Evolutionary conservation across 2,797 vertebrate species (phyloP), one percentile per base, ranked within the genome.

Genomic region (Sebastes steindachneri): DNA sequence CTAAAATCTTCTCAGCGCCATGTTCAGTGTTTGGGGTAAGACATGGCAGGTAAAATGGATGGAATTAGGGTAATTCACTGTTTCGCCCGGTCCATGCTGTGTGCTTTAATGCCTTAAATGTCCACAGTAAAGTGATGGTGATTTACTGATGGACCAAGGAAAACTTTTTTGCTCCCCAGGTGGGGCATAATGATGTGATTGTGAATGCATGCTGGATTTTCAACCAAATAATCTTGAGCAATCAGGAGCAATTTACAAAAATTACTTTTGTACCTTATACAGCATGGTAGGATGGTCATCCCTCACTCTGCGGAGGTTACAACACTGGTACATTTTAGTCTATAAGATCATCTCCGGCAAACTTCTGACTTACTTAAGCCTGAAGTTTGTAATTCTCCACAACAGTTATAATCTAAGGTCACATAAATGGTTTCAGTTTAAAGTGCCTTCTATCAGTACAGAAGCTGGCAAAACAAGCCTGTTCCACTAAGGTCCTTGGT

Each of bases 21-120:
- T 74, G 66, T 75, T 83, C 58, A 54, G 29, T 68, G 79, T 84
- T 80, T 75, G 75, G 35, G 72, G 19, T 55, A 75, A 72, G 35
- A 62, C 41, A 14, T 70, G 81, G 28, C 82, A 86, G 86, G 60
- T 68, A 41, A 67, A 59, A 89, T 75, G 71, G 74, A 91, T 90
- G 68, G 78, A 88, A 87, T 87, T 68, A 76, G 53, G 58, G 26
- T 64, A 80, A 80, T 83, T 83, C n/a, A 62, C 19, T 15, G 11
- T 79, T 76, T 29, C 23, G 48, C n/a, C 12, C 0, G 5, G 54
- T 23, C 12, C 6, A 64, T 54, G 73, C 15, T 51, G 9, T 80
- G 63, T 41, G 35, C 29, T 68, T 54, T 45, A 80, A 73, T 60
- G 51, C 25, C 25, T 60, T 45, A 21, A 76, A 73, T 33, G 23